Percentiles rank a stretch among this genome's conserved stretches.
phyloP scores from a whole-genome alignment of 2,888 invertebrate species.

The Orthonevra nobilis region DNA sequence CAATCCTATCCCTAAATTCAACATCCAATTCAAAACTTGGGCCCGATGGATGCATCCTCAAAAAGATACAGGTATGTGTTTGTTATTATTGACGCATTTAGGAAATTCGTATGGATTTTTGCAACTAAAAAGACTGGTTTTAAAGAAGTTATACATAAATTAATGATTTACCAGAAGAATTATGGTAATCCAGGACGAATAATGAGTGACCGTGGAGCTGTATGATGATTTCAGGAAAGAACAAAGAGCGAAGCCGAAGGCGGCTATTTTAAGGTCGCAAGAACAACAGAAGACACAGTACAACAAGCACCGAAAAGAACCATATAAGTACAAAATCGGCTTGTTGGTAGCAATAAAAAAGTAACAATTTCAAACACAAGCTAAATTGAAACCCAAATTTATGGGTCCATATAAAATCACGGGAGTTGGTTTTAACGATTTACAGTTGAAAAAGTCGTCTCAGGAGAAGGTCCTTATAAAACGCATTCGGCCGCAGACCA shows the following conservation, averaged over 20 bases:
- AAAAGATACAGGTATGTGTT: constrained; percentile 64
- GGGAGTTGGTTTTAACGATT: constrained; percentile 24
- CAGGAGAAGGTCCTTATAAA: constrained; percentile 15
- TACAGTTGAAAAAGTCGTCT: constrained; percentile 18
- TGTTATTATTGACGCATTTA: too few species aligned
- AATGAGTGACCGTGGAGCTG: constrained; percentile 27
- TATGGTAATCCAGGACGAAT: constrained; percentile 4
- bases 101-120: too few species aligned
- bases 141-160: neutral
- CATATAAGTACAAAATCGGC: constrained; percentile 36
- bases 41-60: constrained; percentile 67
- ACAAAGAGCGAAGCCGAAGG: constrained; percentile 3
- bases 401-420: constrained; percentile 38
- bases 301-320: constrained; percentile 44
- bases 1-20: too few species aligned
- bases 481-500: neutral
- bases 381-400: constrained; percentile 38
- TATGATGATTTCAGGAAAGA: constrained; percentile 42
- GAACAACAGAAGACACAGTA: constrained; percentile 32
- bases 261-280: too few species aligned
- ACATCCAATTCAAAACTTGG: constrained; percentile 72
- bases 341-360: constrained; percentile 47
- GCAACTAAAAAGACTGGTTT: too few species aligned
- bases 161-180: too few species aligned
- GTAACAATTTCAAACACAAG: constrained; percentile 54